Evolutionary conservation across 1,140 invertebrate genomes (phyloP), one percentile per base, ranked within the genome.

Genomic region (Maniola jurtina): DNA sequence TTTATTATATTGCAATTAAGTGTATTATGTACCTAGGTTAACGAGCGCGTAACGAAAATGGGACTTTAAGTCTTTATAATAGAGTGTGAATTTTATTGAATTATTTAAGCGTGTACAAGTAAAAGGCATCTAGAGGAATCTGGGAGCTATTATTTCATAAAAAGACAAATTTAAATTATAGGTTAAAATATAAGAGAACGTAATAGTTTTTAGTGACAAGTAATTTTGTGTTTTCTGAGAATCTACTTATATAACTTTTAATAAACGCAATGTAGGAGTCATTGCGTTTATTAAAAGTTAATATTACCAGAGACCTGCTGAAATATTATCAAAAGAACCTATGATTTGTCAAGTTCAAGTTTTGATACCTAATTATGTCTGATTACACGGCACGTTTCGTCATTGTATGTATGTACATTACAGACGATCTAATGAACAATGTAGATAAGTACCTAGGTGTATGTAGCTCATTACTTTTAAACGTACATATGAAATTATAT

Each of bases 401-500:
- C 55, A 36, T 34, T 76, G 72, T 65, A 63, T 73, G 70, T 74
- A 70, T 71, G 71, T 82, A 80, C 71, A 77, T 77, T 77, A 75
- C 70, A 61, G 69, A 77, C 75, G 79, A 75, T 75, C 68, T 68
- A 75, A 79, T 73, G 77, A 85, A 83, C 81, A 81, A 81, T 71
- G 76, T 81, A 80, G 73, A 63, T 79, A 70, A 76, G 66, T 81
- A 85, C 77, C 55, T 57, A 57, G 52, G 34, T 55, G 52, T 57
- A 61, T 68, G 58, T 83, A 84, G 80, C 70, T 67, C 66, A 78
- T 83, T 70, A 77, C 69, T 61, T 66, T 77, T 74, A 75, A 73
- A 70, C 64, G 59, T 68, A 68, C 61, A 73, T 77, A 75, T 77
- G 71, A 83, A 86, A 80, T 79, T 79, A 66, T 86, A 87, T 86